Base-by-base conservation (phyloP, 2,797 vertebrate genomes). In the Gallinago solitaria region DNA sequence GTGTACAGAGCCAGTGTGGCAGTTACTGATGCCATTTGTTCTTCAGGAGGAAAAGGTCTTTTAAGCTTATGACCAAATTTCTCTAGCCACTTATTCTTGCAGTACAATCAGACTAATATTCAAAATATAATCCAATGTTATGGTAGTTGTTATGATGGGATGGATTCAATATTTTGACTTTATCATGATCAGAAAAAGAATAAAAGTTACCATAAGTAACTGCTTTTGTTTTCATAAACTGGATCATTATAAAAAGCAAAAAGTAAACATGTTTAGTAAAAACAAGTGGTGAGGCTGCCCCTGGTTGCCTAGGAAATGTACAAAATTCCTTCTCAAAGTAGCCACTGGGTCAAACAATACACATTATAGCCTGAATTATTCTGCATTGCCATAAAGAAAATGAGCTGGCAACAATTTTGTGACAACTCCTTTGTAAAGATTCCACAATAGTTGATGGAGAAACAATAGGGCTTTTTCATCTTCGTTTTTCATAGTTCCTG, bases 131-230 rank as follows among this genome's bases (percentile, higher is more conserved):
- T 28, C 17, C 59, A 92, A 96, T 89, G 59, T 88, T 94, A 92
- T 71, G 59, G 91, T 89, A 93, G 91, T 82, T 90, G 64, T 60
- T 92, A 76, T 67, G 61, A 96, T 82, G 65, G 41, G 47, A 70
- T 95, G 68, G 45, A 94, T 82, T 96, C 82, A 95, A 92, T 95
- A 95, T 95, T 96, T 96, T 96, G 48, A 94, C 93, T 96, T 96
- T 84, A 56, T 35, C 41, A 37, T 16, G 50, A 80, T 47, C 25
- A 91, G 87, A 86, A 96, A 91, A 90, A 95, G 69, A 79, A 95
- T 76, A 75, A 74, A 83, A 73, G 50, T 75, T 74, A 74, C 47
- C 69, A 91, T 54, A 35, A 80, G 65, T 78, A 93, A 81, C 73
- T 91, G 75, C 28, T 63, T 87, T 88, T 88, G 51, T 90, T 88